These are phyloP conservation scores for Actias luna DNA, from an alignment of 2,888 invertebrate genomes.

Conservation along the genomic window DNA sequence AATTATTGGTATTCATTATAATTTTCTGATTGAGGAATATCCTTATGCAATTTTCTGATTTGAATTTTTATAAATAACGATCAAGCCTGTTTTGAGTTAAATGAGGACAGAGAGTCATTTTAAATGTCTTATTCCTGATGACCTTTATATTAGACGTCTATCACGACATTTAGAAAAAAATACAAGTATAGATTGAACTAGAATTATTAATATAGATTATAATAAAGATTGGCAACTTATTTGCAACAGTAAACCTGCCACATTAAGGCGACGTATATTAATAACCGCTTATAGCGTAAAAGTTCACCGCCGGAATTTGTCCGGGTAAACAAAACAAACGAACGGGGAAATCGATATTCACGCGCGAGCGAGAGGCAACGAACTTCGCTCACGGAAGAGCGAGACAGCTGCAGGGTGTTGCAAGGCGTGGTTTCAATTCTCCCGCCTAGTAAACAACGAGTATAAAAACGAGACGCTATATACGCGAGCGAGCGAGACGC, in stretches of 20 bases:
- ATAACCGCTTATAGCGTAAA: conserved; percentile 49
- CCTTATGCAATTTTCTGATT: too few relatives aligned
- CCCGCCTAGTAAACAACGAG: conserved; percentile 54
- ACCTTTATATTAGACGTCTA: too few relatives aligned
- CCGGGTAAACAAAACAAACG: conserved; percentile 75
- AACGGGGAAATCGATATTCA: conserved; percentile 61
- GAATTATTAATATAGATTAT: not conserved
- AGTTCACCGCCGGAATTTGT: conserved; percentile 57
- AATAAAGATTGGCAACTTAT: conserved; percentile 18
- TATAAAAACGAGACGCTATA: conserved; percentile 27
- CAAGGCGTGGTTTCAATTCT: conserved; percentile 62
- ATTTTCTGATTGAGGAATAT: too few relatives aligned
- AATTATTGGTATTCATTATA: too few relatives aligned
- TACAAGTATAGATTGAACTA: too few relatives aligned
- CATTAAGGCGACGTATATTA: conserved; percentile 55
- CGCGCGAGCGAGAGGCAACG: conserved; percentile 44
- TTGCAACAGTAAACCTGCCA: conserved; percentile 47
- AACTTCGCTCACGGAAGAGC: conserved; percentile 46
- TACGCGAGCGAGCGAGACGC: conserved; percentile 44
- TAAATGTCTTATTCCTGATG: too few relatives aligned
- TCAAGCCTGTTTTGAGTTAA: too few relatives aligned
- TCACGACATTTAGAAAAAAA: too few relatives aligned
- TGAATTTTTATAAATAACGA: too few relatives aligned
- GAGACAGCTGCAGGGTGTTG: conserved; percentile 44
- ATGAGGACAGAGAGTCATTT: too few relatives aligned